Conservation (phyloP, 2,797 vertebrate genomes). For the Megaceryle alcyon region DNA sequence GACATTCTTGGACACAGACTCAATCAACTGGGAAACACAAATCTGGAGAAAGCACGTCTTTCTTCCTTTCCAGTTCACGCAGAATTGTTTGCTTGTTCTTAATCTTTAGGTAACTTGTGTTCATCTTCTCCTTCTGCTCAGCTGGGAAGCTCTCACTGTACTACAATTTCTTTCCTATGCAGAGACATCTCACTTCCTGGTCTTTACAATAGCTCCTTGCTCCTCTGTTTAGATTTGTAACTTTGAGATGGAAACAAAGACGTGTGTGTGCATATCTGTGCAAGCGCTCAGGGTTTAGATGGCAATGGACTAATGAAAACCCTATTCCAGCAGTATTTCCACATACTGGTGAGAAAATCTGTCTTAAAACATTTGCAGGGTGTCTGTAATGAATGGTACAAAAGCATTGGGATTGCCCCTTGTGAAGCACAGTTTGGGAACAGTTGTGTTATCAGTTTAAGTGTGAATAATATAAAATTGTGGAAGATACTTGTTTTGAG, state of each 20-base stretch:
- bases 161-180: neutral
- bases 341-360: neutral
- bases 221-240: neutral
- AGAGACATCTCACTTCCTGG: neutral
- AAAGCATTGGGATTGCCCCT: neutral
- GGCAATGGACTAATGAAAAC: conserved; percentile 24
- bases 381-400: neutral
- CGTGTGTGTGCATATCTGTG: neutral
- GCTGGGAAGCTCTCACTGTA: neutral
- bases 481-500: neutral
- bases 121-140: neutral
- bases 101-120: neutral
- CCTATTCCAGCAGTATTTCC: neutral
- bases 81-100: neutral
- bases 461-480: neutral
- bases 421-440: neutral
- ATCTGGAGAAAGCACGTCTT: neutral
- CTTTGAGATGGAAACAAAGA: neutral
- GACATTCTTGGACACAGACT: neutral
- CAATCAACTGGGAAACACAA: neutral
- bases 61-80: neutral
- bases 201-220: neutral
- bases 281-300: neutral
- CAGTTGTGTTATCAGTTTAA: neutral
- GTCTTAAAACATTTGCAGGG: neutral